A percentile compares a stretch with the other conserved stretches of the same genome.
These are phyloP conservation scores for Crocallis elinguaria DNA, from an alignment of 2,888 invertebrate genomes.

Conservation along the genomic window DNA sequence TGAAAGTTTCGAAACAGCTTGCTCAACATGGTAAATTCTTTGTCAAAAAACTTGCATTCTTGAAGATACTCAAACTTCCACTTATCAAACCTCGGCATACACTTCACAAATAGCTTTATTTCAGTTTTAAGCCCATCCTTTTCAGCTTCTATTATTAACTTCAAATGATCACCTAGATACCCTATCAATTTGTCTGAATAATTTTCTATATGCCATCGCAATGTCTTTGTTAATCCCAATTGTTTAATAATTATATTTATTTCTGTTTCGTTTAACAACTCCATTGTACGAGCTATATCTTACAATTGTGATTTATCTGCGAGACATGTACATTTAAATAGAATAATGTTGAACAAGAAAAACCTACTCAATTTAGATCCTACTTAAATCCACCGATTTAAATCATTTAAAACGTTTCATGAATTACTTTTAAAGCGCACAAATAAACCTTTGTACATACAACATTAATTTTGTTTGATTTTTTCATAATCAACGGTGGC, in stretches of 20 bases:
- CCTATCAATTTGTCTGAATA: constrained; percentile 65
- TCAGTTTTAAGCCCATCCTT: constrained; percentile 38
- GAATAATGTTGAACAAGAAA: background rate
- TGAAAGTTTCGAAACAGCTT: constrained; percentile 61
- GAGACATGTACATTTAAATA: background rate
- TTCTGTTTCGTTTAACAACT: constrained; percentile 54
- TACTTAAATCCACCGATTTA: background rate
- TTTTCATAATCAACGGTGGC: too few relatives aligned
- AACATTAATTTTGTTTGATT: too few relatives aligned
- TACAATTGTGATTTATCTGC: background rate
- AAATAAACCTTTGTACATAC: too few relatives aligned
- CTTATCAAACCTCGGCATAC: constrained; percentile 79
- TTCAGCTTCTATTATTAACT: constrained; percentile 53
- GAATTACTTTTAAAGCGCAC: too few relatives aligned
- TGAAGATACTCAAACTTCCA: constrained; percentile 72
- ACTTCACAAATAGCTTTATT: constrained; percentile 85
- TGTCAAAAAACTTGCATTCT: constrained; percentile 62
- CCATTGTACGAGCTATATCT: constrained; percentile 44
- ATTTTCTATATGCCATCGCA: constrained; percentile 55
- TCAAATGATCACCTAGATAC: constrained; percentile 71
- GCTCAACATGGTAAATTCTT: constrained; percentile 67
- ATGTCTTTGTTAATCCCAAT: constrained; percentile 44
- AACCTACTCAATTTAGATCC: background rate
- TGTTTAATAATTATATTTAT: constrained; percentile 52
- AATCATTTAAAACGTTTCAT: too few relatives aligned